Evolutionary conservation across 2,888 invertebrate species (phyloP).

Genomic region (Polydesmus complanatus): DNA sequence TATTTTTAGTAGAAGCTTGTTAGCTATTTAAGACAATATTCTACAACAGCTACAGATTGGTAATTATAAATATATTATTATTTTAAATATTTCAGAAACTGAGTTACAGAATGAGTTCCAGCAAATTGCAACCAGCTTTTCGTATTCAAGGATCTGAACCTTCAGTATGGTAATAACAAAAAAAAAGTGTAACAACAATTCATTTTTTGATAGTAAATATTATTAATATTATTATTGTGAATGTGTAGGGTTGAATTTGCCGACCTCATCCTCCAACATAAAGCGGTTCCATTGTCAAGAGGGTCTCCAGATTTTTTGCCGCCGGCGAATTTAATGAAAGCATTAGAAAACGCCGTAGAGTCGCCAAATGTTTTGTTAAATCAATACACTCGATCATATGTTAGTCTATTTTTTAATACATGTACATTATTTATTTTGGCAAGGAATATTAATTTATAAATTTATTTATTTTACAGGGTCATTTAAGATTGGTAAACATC

Average conservation of each 20-base stretch:
- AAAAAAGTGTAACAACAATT: background rate
- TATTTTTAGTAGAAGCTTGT: no score
- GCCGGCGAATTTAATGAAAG: slow-evolving; percentile 65
- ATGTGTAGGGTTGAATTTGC: slow-evolving; percentile 86
- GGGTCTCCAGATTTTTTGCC: slow-evolving; percentile 89
- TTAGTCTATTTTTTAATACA: slow-evolving; percentile 39
- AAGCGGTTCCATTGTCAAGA: slow-evolving; percentile 86
- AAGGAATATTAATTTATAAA: background rate
- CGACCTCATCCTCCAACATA: slow-evolving; percentile 61
- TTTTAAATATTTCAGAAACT: background rate
- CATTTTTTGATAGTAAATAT: background rate
- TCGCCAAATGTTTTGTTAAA: slow-evolving; percentile 60
- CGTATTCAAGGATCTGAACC: background rate
- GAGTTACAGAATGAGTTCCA: background rate
- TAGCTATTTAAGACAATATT: no score
- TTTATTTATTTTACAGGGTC: slow-evolving; percentile 52
- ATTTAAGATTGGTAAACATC: slow-evolving; percentile 71
- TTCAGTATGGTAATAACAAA: slow-evolving; percentile 2
- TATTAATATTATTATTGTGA: slow-evolving; percentile 22
- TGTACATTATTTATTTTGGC: background rate
- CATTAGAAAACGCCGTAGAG: slow-evolving; percentile 47
- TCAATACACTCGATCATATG: slow-evolving; percentile 89
- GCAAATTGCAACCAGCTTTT: background rate
- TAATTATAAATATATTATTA: no score
- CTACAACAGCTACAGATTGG: no score